Conservation (phyloP, 2,113 vertebrate genomes). For the Neolamprologus brichardi region DNA sequence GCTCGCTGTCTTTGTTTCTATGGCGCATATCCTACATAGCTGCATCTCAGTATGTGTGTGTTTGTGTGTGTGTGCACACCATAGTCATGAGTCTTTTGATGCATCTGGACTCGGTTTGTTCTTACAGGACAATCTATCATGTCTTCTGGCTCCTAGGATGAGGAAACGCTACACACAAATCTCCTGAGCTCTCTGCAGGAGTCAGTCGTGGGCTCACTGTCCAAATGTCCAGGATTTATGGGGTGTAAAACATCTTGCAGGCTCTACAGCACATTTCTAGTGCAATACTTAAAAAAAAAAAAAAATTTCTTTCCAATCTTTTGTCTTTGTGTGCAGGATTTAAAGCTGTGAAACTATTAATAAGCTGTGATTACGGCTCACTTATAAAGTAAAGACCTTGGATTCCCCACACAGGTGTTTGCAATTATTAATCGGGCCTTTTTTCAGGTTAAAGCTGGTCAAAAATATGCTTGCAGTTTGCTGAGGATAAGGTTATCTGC, state of each 20-base stretch:
- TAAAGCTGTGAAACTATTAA: not conserved
- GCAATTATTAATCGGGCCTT: not conserved
- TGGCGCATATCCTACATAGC: not conserved
- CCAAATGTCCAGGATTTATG: conserved; percentile 54
- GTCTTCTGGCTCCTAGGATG: conserved; percentile 17
- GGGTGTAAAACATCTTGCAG: conserved; percentile 23
- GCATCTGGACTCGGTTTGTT: conserved; percentile 30
- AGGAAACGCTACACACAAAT: conserved; percentile 51
- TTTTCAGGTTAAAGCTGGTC: not conserved
- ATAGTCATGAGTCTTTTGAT: conserved; percentile 17
- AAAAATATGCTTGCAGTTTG: not conserved
- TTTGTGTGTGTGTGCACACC: not conserved
- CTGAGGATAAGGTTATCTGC: not conserved
- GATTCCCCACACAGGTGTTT: not conserved
- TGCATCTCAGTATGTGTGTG: not conserved
- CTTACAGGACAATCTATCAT: conserved; percentile 51
- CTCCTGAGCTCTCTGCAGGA: conserved; percentile 20
- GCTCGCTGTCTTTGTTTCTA: not conserved
- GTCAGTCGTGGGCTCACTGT: conserved; percentile 4
- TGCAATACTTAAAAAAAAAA: not conserved
- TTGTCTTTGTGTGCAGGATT: not conserved
- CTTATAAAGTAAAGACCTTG: not conserved
- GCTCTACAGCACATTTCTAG: not conserved
- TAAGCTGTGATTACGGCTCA: not conserved
- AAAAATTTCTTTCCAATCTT: not conserved